Percentiles rank a stretch among this genome's conserved stretches.
Conservation (phyloP, 2,888 invertebrate species). For the Plagiodera versicolora region DNA sequence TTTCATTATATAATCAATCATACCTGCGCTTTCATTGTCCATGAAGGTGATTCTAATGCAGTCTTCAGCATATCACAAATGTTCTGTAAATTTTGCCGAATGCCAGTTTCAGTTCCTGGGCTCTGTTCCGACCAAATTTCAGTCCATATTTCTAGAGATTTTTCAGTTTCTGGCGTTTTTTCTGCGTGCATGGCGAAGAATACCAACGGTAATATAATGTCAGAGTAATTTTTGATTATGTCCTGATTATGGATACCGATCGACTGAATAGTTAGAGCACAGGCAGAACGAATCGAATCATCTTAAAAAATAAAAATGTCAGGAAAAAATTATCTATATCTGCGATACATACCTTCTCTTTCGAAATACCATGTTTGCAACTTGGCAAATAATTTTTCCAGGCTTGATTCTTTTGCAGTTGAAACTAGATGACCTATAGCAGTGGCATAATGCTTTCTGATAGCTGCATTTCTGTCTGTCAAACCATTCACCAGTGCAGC, state of each 20-base stretch:
- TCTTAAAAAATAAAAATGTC: constrained; percentile 56
- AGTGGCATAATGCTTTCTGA: constrained; percentile 81
- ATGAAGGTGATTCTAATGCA: constrained; percentile 79
- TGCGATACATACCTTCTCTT: constrained; percentile 60
- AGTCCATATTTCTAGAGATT: constrained; percentile 75
- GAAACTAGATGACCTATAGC: constrained; percentile 84
- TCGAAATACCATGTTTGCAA: constrained; percentile 69
- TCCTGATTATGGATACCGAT: constrained; percentile 84
- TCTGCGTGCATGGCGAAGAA: constrained; percentile 91
- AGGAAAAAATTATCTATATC: too few species aligned
- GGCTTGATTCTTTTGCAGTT: constrained; percentile 74
- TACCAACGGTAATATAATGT: constrained; percentile 75
- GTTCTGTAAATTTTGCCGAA: constrained; percentile 72
- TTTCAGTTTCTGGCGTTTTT: constrained; percentile 66
- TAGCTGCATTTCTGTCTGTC: constrained; percentile 80
- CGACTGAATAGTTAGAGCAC: constrained; percentile 76
- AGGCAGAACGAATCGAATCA: constrained; percentile 72
- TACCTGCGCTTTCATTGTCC: constrained; percentile 84
- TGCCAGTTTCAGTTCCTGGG: constrained; percentile 81
- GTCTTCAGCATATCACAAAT: constrained; percentile 71
- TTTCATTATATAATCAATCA: background rate
- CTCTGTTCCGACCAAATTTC: constrained; percentile 89
- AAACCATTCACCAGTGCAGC: constrained; percentile 72
- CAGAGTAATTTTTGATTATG: constrained; percentile 75
- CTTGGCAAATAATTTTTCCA: constrained; percentile 66